A percentile compares a stretch with the other conserved stretches of the same genome.
Conservation (phyloP, 2,113 vertebrate genomes). For the Isichthys henryi region DNA sequence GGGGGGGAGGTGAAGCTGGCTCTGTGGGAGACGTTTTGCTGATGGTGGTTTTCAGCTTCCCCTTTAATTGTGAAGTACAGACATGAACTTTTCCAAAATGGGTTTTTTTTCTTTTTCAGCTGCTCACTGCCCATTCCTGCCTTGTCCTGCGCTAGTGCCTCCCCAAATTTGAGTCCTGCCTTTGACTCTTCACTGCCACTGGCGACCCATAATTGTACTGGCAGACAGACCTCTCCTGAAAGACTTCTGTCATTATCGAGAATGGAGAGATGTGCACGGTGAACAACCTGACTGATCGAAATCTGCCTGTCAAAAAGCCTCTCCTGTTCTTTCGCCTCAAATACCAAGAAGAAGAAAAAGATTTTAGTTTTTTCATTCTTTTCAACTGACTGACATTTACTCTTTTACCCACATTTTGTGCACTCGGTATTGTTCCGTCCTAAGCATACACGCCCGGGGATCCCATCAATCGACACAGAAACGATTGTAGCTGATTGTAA, state of each 20-base stretch:
- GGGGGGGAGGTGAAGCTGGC: neutral
- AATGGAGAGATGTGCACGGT: slow-evolving; percentile 43
- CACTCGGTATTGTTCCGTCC: neutral
- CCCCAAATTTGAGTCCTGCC: neutral
- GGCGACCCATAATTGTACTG: slow-evolving; percentile 38
- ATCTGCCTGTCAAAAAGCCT: slow-evolving; percentile 49
- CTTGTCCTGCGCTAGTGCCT: neutral
- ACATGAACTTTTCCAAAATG: slow-evolving; percentile 17
- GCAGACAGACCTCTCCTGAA: slow-evolving; percentile 35
- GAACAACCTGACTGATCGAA: slow-evolving; percentile 47
- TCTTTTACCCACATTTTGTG: slow-evolving; percentile 30
- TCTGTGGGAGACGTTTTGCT: neutral
- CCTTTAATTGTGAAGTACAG: neutral
- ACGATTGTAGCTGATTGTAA: slow-evolving; percentile 3
- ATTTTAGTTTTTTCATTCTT: slow-evolving; percentile 38
- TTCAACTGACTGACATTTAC: slow-evolving; percentile 42
- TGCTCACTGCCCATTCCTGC: neutral
- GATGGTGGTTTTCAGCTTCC: neutral
- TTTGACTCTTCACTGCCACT: neutral
- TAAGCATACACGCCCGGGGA: neutral
- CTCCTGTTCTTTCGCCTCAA: slow-evolving; percentile 34
- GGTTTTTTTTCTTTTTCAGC: slow-evolving; percentile 29
- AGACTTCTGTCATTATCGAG: slow-evolving; percentile 45
- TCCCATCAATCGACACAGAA: slow-evolving; percentile 28
- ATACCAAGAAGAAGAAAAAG: slow-evolving; percentile 40